phyloP scores from a whole-genome alignment of 1,140 invertebrate genomes.

The Metopolophium dirhodum region DNA sequence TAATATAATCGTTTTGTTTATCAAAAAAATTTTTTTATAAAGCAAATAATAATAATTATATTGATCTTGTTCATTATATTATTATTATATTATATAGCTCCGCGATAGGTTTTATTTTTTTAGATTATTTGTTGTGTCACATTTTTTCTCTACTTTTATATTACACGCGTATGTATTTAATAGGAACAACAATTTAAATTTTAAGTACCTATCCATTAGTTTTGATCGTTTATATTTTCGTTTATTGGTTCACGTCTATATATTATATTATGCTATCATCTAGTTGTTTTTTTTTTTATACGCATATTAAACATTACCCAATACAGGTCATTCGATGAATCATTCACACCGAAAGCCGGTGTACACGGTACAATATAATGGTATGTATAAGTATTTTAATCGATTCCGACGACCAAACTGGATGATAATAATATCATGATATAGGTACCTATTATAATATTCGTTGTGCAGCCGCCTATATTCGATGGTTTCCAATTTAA shows the following conservation, averaged over 20 bases:
- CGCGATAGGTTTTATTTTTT: not conserved
- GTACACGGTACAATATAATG: not conserved
- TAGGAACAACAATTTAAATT: slow-evolving; percentile 6
- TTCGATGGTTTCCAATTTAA: not conserved
- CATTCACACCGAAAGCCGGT: not conserved
- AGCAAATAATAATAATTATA: not conserved
- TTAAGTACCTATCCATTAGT: not conserved
- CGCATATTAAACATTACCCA: not conserved
- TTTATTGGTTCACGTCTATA: not conserved
- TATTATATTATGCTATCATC: not conserved
- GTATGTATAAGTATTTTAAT: not conserved
- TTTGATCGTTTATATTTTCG: not conserved
- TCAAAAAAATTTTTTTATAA: not conserved
- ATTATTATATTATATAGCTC: not conserved
- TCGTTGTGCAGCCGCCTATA: not conserved
- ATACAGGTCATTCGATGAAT: not conserved
- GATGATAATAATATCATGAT: not conserved
- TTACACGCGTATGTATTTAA: not conserved
- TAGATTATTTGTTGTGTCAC: not conserved
- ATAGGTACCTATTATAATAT: not conserved
- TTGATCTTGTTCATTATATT: not conserved
- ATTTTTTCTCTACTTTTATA: not conserved
- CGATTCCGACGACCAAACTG: not conserved
- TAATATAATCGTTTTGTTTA: not conserved
- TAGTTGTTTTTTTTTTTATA: not conserved